Base-by-base conservation (phyloP, 2,888 invertebrate genomes). In the Ornithoptera alexandrae region DNA sequence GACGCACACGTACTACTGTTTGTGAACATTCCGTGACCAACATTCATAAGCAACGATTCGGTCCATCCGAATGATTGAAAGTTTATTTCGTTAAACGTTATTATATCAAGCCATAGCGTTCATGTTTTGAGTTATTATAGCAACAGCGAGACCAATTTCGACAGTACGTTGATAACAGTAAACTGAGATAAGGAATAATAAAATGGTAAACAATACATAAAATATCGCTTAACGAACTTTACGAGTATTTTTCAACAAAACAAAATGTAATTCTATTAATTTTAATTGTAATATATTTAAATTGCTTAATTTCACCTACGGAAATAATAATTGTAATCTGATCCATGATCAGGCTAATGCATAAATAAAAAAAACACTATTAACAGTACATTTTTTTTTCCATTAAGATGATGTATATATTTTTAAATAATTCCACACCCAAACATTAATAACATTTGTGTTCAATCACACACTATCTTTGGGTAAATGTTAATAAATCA, bases 171-270 rank as follows among this genome's bases (percentile, higher is more conserved):
- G 87, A 89, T 90, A 89, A 88, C 84, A 82, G 83, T 79, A 79
- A 79, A 84, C 76, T 78, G 74, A 77, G 89, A 90, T 90, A 90
- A 89, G 84, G 79, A 85, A 84, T 83, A 83, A 77, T 75, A 76
- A 75, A 75, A 86, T 87, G 89, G 87, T 91, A 90, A 92, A 92
- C 88, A 91, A 88, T 86, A 81, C 80, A 78, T 76, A 77, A 75
- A 77, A 79, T 81, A 83, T 83, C 83, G 86, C 81, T 78, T 84
- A 86, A 86, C 85, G 86, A 86, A 87, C 83, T 84, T 76, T 73
- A 74, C 76, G 78, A 84, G 75, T 79, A 77, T 84, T 86, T 84
- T 87, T 86, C 86, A 85, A 86, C 85, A 86, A 81, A 86, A 86
- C 84, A 85, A 82, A 64, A 64, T 42, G 57, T 58, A 22, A 61